phyloP scores from a whole-genome alignment of 2,797 vertebrate genomes.

The Myripristis murdjan region DNA sequence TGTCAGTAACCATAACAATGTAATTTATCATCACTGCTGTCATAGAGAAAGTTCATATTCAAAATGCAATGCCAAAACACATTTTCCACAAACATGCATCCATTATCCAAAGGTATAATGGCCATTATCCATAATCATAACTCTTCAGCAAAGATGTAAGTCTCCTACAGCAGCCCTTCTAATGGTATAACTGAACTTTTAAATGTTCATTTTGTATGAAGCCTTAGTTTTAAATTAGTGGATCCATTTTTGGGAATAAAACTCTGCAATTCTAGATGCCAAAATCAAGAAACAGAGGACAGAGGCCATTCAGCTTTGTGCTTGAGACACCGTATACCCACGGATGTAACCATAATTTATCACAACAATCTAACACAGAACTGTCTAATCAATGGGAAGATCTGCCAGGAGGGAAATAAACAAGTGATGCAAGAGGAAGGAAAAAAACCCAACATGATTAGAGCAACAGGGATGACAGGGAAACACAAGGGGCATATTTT shows the following conservation, averaged over 20 bases:
- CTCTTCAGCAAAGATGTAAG: too few relatives aligned
- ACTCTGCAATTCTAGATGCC: background rate
- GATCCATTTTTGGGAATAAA: background rate
- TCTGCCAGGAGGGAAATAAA: slow-evolving; percentile 21
- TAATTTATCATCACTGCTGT: too few relatives aligned
- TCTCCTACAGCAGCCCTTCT: too few relatives aligned
- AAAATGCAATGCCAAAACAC: too few relatives aligned
- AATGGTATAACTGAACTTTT: too few relatives aligned
- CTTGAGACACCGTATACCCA: slow-evolving; percentile 21
- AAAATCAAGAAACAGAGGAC: background rate
- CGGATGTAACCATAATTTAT: background rate
- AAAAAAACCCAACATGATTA: slow-evolving; percentile 46
- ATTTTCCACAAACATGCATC: too few relatives aligned
- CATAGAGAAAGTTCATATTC: too few relatives aligned
- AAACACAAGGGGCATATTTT: slow-evolving; percentile 31
- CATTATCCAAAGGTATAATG: too few relatives aligned
- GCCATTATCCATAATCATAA: too few relatives aligned
- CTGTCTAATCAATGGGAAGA: slow-evolving; percentile 24
- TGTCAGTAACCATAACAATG: slow-evolving; percentile 54
- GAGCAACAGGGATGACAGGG: slow-evolving; percentile 28
- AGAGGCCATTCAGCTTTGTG: slow-evolving; percentile 7
- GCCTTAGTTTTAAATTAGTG: background rate
- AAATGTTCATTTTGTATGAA: too few relatives aligned
- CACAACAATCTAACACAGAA: slow-evolving; percentile 8
- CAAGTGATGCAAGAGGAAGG: background rate